Evolutionary conservation across 2,888 invertebrate genomes (phyloP).

Genomic region (Acleris holmiana): DNA sequence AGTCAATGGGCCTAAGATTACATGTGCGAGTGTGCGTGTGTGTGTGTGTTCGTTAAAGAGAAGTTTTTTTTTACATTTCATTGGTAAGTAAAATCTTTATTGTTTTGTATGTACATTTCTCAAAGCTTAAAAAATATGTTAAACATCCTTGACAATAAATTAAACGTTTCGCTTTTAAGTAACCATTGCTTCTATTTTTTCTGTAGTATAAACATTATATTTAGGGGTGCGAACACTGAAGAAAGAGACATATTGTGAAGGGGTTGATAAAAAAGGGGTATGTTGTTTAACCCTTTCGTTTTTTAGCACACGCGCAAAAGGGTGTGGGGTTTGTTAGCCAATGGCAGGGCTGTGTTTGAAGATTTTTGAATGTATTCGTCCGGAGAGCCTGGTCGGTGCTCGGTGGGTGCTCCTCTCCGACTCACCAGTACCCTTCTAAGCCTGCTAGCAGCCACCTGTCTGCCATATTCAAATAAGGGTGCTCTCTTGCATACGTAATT

Average conservation of each 20-base stretch:
- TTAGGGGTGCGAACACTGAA: conserved; percentile 32
- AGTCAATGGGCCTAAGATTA: neutral
- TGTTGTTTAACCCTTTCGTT: conserved; percentile 77
- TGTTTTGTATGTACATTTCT: neutral
- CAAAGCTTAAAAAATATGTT: neutral
- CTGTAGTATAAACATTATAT: neutral
- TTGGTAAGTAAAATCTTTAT: too few species aligned
- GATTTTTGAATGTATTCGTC: conserved; percentile 72
- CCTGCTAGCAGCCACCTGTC: conserved; percentile 58
- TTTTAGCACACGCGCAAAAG: conserved; percentile 83
- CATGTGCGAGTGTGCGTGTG: neutral
- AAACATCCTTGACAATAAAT: neutral
- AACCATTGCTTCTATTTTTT: conserved; percentile 13
- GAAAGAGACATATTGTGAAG: conserved; percentile 62
- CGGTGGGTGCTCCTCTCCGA: conserved; percentile 53
- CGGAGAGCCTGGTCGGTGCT: conserved; percentile 53
- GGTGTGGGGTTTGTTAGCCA: conserved; percentile 71
- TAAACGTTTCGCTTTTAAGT: neutral
- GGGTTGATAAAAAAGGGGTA: conserved; percentile 71
- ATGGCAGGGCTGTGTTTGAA: conserved; percentile 65
- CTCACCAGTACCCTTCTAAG: conserved; percentile 60
- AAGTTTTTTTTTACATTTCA: too few species aligned
- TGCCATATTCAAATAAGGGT: conserved; percentile 47
- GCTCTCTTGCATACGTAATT: conserved; percentile 1
- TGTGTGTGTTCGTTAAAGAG: neutral